phyloP scores from a whole-genome alignment of 2,113 vertebrate genomes.

The Uria aalge region DNA sequence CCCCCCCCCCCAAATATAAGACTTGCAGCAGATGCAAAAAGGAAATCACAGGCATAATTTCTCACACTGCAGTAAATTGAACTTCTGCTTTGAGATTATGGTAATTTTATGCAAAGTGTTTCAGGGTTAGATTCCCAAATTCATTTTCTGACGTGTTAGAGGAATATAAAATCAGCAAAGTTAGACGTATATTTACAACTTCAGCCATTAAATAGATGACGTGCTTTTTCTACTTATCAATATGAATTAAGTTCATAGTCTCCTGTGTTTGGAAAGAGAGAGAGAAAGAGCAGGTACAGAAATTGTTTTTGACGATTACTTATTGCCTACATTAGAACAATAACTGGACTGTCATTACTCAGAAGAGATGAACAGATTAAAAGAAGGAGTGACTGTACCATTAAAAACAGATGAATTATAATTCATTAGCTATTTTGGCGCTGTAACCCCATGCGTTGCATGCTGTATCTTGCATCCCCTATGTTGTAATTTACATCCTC shows the following conservation, averaged over 20 bases:
- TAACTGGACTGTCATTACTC: neutral
- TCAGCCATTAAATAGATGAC: neutral
- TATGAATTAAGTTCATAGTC: neutral
- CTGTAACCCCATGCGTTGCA: neutral
- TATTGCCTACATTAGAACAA: neutral
- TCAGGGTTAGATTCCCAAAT: neutral
- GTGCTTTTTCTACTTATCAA: neutral
- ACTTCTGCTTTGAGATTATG: neutral
- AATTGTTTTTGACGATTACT: neutral
- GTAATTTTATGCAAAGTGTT: neutral
- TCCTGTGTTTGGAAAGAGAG: neutral
- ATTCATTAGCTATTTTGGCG: constrained; percentile 24
- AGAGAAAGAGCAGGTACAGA: neutral
- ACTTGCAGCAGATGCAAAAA: neutral
- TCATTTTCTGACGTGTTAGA: neutral
- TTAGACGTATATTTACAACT: neutral
- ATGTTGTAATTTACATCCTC: neutral
- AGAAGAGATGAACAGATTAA: constrained; percentile 6
- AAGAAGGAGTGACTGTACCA: neutral
- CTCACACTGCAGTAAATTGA: neutral
- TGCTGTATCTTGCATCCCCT: constrained; percentile 15
- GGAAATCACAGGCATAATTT: neutral
- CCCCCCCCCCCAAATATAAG: neutral
- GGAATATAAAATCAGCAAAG: neutral
- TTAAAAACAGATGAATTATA: constrained; percentile 18